Percentiles rank a stretch among this genome's conserved stretches.
Evolutionary conservation across 2,113 vertebrate species (phyloP).

Genomic region (Poicephalus meyeri): DNA sequence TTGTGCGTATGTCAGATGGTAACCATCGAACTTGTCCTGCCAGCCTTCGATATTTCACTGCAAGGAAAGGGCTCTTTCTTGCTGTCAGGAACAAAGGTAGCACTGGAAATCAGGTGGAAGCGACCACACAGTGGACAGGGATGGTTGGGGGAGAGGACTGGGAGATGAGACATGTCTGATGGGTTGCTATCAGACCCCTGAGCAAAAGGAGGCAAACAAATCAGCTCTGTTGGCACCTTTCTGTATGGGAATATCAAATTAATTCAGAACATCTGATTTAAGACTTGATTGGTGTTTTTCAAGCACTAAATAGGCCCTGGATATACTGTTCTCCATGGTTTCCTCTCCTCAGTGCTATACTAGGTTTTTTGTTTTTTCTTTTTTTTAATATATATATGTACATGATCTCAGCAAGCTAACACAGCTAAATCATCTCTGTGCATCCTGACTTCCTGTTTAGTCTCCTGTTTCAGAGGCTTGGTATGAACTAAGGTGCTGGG

Average conservation of each 20-base stretch:
- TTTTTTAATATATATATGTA: rapidly evolving
- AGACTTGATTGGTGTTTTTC: neutral
- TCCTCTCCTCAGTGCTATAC: neutral
- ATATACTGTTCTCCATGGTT: neutral
- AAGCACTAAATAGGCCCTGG: neutral
- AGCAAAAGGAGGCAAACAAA: neutral
- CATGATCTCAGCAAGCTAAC: neutral
- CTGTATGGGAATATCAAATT: neutral
- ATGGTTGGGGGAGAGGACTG: rapidly evolving
- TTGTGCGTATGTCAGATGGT: rapidly evolving
- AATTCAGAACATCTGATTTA: neutral
- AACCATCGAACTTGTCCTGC: neutral
- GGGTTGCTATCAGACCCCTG: neutral
- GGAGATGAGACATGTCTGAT: neutral
- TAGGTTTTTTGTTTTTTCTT: neutral
- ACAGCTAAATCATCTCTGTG: neutral
- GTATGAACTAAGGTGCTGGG: neutral
- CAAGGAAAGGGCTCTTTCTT: neutral
- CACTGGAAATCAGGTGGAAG: neutral
- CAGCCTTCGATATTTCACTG: neutral
- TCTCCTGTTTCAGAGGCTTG: neutral
- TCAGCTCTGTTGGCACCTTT: neutral
- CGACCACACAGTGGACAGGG: neutral
- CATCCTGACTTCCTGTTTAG: neutral
- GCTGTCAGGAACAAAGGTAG: neutral